These are phyloP conservation scores for Meganola albula DNA, from an alignment of 2,888 invertebrate species.

Conservation along the genomic window DNA sequence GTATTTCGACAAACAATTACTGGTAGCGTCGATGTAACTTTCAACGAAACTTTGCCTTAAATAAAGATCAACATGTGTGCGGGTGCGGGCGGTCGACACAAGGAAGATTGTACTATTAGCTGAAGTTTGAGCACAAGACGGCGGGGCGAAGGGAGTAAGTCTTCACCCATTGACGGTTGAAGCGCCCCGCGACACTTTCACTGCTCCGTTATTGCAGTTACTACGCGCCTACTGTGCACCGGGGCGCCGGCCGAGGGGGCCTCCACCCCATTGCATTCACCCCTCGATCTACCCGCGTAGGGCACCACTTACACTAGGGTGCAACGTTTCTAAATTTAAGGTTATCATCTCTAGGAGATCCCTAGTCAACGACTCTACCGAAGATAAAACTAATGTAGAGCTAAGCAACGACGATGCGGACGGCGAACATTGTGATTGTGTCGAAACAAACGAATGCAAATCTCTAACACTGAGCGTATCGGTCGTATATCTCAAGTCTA, in stretches of 20 bases:
- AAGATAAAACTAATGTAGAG: slow-evolving; percentile 15
- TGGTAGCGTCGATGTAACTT: slow-evolving; percentile 15
- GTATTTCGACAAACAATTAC: not conserved
- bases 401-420: slow-evolving; percentile 1
- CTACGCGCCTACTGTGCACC: slow-evolving; percentile 73
- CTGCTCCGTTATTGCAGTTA: slow-evolving; percentile 76
- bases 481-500: slow-evolving; percentile 55
- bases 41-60: slow-evolving; percentile 22
- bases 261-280: slow-evolving; percentile 69
- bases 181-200: slow-evolving; percentile 76
- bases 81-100: slow-evolving; percentile 31
- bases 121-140: slow-evolving; percentile 70
- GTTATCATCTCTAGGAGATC: slow-evolving; percentile 37
- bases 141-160: slow-evolving; percentile 71
- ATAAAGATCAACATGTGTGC: slow-evolving; percentile 32
- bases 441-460: slow-evolving; percentile 39
- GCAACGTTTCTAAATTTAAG: slow-evolving; percentile 58
- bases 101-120: slow-evolving; percentile 63
- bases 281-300: slow-evolving; percentile 55
- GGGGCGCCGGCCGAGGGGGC: slow-evolving; percentile 45
- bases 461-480: slow-evolving; percentile 51
- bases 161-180: slow-evolving; percentile 78
- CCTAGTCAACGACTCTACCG: slow-evolving; percentile 25
- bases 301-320: slow-evolving; percentile 58
- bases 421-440: slow-evolving; percentile 15